Evolutionary conservation across 2,797 vertebrate genomes (phyloP), one percentile per base, ranked within the genome.

Genomic region (Sebastes minor): DNA sequence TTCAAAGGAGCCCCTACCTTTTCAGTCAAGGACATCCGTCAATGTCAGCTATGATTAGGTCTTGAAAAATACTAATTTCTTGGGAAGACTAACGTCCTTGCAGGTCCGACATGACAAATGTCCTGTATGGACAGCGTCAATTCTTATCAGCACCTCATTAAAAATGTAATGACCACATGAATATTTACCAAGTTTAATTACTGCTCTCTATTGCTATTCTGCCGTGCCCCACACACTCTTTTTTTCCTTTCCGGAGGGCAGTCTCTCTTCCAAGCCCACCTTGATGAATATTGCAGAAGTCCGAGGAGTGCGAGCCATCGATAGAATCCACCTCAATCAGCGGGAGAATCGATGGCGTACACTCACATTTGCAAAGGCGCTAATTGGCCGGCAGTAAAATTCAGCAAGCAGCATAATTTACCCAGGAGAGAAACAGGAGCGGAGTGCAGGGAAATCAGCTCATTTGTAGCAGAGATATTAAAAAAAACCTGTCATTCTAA

Each of bases 101-200:
- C 82, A 82, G 82, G 81, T 86, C 81, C 70, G 12, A 83, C 78
- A 83, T 86, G 90, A 94, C 90, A 88, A 90, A 92, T 86, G 89
- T 91, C 90, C 88, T 87, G 81, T 86, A 81, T 88, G 94, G 91
- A 90, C 91, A 92, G 82, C 69, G 71, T 91, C 89, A 89, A 77
- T 91, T 91, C 87, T 91, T 93, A 91, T 94, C 91, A 90, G 88
- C 84, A 38, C 72, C 89, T 90, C 90, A 94, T 95, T 90, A 95
- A 95, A 93, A 93, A 95, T 94, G 91, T 91, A 95, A 94, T 92
- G 89, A 93, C 83, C 86, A 77, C 89, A 95, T 95, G 93, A 95
- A 95, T 95, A 95, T 95, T 96, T 94, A 94, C 90, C 53, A 84
- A 81, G 74, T 91, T 91, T 94, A 94, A 96, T 95, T 93, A 94